Evolutionary conservation across 1,140 invertebrate species (phyloP).

Genomic region (Brachionus rotundiformis): DNA sequence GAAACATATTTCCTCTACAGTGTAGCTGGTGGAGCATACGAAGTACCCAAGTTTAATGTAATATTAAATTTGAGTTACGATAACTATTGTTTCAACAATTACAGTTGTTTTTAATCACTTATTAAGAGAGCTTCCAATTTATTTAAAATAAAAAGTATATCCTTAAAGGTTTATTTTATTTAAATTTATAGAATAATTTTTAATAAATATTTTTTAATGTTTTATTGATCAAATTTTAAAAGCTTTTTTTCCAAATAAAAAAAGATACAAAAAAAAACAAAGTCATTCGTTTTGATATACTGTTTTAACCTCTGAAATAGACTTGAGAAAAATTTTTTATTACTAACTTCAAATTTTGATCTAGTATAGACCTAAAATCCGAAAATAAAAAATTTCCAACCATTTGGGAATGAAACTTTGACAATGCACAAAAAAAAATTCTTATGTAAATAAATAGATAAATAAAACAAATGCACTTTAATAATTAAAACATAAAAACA

Average conservation of each 20-base stretch:
- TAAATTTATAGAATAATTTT: too few relatives aligned
- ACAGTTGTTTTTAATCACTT: too few relatives aligned
- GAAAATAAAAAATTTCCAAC: not conserved
- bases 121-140: too few relatives aligned
- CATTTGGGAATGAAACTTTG: not conserved
- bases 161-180: too few relatives aligned
- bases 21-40: too few relatives aligned
- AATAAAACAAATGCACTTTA: conserved; percentile 20
- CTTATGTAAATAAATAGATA: not conserved
- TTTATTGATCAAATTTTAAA: not conserved
- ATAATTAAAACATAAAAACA: not conserved
- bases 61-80: too few relatives aligned
- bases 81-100: too few relatives aligned
- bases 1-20: too few relatives aligned
- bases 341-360: conserved; percentile 11
- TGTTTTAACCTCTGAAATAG: not conserved
- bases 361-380: conserved; percentile 15
- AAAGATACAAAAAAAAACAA: not conserved
- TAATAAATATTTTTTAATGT: not conserved
- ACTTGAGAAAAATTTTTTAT: not conserved
- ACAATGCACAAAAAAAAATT: not conserved
- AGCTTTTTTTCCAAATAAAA: not conserved
- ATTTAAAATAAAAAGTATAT: too few relatives aligned
- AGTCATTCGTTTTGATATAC: not conserved
- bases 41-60: too few relatives aligned